Evolutionary conservation across 2,797 vertebrate species (phyloP), one percentile per base, ranked within the genome.

Genomic region (Discoglossus pictus): DNA sequence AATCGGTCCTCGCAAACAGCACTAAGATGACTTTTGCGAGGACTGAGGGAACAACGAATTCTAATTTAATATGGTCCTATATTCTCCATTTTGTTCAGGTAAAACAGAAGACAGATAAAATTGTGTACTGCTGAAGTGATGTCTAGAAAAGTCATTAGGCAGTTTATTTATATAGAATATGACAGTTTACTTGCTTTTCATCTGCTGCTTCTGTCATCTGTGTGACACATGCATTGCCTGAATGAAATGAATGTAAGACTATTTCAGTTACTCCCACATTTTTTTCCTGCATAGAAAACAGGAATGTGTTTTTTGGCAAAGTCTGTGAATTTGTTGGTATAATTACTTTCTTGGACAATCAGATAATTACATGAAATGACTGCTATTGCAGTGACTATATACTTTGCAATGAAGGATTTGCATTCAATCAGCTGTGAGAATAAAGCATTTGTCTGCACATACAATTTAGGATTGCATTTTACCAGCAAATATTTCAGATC

Each of bases 311-410:
- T 59, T 38, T 42, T 71, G 68, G 61, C 68, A 64, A 43, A 52
- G 46, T 36, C 61, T 51, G 24, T 18, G 44, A 58, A 48, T 64
- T 13, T 71, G 61, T 71, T 71, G 68, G 68, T 65, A 65, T 71
- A 71, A 65, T 71, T 71, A 64, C 38, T 58, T 71, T 59, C 61
- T 56, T 71, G 68, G 61, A 59, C 68, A 58, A 65, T 64, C 46
- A 51, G 43, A 59, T 71, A 71, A 65, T 71, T 71, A 71, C 39
- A 65, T 43, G 15, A 64, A 64, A 71, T 71, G 38, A 40, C 24
- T 59, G 34, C 52, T 21, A 10, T 23, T 21, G 23, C 67, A 40
- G 36, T 48, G 60, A 63, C 25, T 53, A 58, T 58, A 27, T 58
- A 56, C 54, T 63, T 70, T 34, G 42, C 52, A 63, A 50, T 63